phyloP scores from a whole-genome alignment of 2,113 vertebrate species.

The Myiagra hebetior region DNA sequence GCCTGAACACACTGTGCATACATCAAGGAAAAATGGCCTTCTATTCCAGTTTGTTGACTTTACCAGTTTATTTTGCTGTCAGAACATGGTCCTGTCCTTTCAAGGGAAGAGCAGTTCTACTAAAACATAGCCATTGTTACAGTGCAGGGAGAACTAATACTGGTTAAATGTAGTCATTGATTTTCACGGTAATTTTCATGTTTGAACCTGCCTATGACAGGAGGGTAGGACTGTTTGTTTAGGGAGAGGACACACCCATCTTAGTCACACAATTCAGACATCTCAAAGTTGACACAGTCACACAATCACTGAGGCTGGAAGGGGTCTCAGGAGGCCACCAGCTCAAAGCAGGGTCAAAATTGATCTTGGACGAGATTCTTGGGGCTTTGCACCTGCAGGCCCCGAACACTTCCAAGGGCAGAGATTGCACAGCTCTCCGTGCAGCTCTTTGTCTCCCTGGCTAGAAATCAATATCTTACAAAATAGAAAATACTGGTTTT shows the following conservation, averaged over 20 bases:
- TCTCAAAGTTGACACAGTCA: not conserved
- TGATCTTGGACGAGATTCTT: not conserved
- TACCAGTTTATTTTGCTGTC: not conserved
- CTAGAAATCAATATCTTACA: not conserved
- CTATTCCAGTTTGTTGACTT: not conserved
- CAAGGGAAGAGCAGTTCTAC: not conserved
- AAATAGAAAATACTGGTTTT: not conserved
- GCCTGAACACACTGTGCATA: not conserved
- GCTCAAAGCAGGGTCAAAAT: not conserved
- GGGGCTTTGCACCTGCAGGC: not conserved
- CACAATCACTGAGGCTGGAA: not conserved
- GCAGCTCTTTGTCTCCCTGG: not conserved
- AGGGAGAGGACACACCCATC: not conserved
- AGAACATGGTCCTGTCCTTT: not conserved
- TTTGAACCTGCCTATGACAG: not conserved
- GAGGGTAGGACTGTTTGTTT: rapidly evolving
- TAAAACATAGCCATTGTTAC: not conserved
- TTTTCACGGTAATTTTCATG: not conserved
- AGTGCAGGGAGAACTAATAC: not conserved
- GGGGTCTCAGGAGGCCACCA: not conserved
- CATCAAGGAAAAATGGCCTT: not conserved
- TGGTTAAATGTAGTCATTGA: not conserved
- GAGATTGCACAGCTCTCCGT: not conserved
- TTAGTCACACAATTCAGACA: not conserved
- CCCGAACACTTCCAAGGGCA: not conserved